Base-by-base conservation (phyloP, 53 echinoderm and acorn worm genomes). In the Holothuria scabra region DNA sequence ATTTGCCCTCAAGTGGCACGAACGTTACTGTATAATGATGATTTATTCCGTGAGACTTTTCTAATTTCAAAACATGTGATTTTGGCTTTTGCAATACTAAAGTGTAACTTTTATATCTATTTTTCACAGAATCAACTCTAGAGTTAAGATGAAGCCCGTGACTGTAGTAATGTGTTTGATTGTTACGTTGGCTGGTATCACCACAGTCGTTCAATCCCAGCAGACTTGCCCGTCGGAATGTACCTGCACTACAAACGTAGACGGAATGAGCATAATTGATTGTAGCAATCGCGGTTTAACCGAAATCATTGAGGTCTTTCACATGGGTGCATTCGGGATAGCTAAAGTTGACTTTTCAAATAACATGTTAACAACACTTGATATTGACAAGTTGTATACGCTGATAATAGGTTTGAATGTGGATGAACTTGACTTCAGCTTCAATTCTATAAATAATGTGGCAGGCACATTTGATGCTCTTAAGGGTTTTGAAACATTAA, bases 241-340 rank as follows among this genome's bases (percentile, higher is more conserved):
- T 26, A 25, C 56, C 31, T 76, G 78, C 23, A 0, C 12, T 32
- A 1, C 28, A 10, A 28, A 55, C 49, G 10, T 5, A 3, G n/a
- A 8, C 0, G 14, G 22, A 28, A 12, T 2, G 2, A 29, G 76
- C 19, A 20, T 81, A 21, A 60, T 81, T 61, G 62, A 81, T 61
- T 81, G 81, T 21, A 81, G 61, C 28, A 81, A 81, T n/a, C 60
- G 63, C n/a, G 62, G 81, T 61, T 30, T 81, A 22, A 81, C 61
- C 18, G 30, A 58, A 29, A 35, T 62, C 33, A 37, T 61, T 3
- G 81, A 81, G 19, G 18, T 41, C 8, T 16, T 21, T 24, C 41
- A 60, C 16, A 3, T 7, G 22, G n/a, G n/a, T n/a, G n/a, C n/a
- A n/a, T n/a, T n/a, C n/a, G 2, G 1, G 59, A 34, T 25, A 81